Base-by-base conservation (phyloP, 2,113 vertebrate species). In the Progne subis region DNA sequence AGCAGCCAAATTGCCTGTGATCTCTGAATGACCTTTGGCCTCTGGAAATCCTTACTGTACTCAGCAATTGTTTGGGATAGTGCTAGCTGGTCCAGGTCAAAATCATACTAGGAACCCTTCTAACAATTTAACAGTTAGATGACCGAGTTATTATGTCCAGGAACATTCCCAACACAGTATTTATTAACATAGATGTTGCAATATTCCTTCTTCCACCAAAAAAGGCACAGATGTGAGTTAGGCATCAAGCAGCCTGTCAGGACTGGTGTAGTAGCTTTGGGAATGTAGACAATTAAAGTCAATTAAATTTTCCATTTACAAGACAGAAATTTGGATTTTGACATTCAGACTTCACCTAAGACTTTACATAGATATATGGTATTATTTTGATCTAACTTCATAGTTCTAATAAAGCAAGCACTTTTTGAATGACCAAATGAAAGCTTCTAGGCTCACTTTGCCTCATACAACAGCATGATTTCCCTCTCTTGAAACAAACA, bases 1-100 rank as follows among this genome's bases (percentile, higher is more conserved):
- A 19, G 86, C 88, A 93, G 92, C 85, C 94, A 96, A 94, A 93
- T 80, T 93, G 70, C 82, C 59, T 92, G 64, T 86, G 80, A 95
- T 96, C 85, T 82, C 64, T 88, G 55, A 82, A 72, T 52, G 71
- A 92, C 79, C 79, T 88, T 74, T 72, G 59, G 90, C 90, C 92
- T 86, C 63, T 95, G 90, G 90, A 96, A 94, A 92, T 88, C 92
- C 55, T 90, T 87, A 60, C 88, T 80, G 55, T 90, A 85, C 41
- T 90, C 63, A 80, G 57, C 79, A 95, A 93, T 91, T 92, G 74
- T 84, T 92, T 71, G 41, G 69, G 74, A 89, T 41, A 88, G 37
- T 53, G 49, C 44, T 78, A 32, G 37, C 46, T 69, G 46, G 37
- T 80, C 55, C 59, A 50, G 90, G 88, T 92, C 88, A 93, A 94